Conservation (phyloP, 2,888 invertebrate species). For the Trichogramma dendrolimi region DNA sequence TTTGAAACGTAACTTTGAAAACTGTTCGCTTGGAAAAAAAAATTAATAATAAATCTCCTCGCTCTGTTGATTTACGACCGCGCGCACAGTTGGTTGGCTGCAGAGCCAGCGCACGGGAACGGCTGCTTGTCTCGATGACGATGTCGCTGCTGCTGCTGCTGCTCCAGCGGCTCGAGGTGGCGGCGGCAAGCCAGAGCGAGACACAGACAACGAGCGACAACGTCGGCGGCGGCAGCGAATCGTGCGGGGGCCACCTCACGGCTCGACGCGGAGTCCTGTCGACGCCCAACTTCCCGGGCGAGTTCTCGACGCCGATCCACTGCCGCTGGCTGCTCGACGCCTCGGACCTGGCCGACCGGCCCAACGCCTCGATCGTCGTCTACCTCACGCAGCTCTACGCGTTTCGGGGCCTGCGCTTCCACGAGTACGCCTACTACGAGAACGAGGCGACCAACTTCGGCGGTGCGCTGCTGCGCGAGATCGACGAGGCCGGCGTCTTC, state of each 20-base stretch:
- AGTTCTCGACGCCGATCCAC: conserved; percentile 76
- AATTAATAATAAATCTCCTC: no score
- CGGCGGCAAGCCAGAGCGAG: no score
- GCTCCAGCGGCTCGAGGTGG: not conserved
- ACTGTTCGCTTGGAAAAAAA: no score
- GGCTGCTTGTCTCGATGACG: conserved; percentile 25
- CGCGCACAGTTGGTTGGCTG: conserved; percentile 27
- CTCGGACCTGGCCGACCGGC: conserved; percentile 51
- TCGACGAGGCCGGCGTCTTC: conserved; percentile 72
- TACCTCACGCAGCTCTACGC: conserved; percentile 87
- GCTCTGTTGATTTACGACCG: not conserved
- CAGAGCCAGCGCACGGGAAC: conserved; percentile 34
- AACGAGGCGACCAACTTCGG: conserved; percentile 63
- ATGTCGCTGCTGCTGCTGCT: conserved; percentile 1
- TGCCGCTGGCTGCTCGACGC: conserved; percentile 87
- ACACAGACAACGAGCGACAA: no score
- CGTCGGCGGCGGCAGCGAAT: not conserved
- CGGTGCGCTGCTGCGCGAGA: conserved; percentile 63
- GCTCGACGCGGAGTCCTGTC: conserved; percentile 68
- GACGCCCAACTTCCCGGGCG: conserved; percentile 79
- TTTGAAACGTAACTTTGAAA: no score
- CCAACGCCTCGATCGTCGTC: conserved; percentile 72
- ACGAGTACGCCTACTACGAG: conserved; percentile 73
- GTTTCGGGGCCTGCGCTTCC: conserved; percentile 71
- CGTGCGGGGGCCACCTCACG: conserved; percentile 66